Base-by-base conservation (phyloP, 2,113 vertebrate genomes). In the Suncus etruscus region DNA sequence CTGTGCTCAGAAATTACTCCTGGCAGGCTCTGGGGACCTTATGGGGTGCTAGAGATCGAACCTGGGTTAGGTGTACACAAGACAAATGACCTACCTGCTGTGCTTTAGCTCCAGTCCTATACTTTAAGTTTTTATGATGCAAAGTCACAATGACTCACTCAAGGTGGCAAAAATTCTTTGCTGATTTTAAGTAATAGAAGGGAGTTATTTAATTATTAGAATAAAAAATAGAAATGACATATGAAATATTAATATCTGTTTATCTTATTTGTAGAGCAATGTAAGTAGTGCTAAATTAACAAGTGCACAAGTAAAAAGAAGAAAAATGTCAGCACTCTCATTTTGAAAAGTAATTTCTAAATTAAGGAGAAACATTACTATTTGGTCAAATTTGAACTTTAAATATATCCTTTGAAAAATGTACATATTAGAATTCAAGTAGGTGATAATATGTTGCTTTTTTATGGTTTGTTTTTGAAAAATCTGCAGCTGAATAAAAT, bases 361-460 rank as follows among this genome's bases (percentile, higher is more conserved):
- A 58, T 69, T 79, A 86, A 48, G 9, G 61, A 79, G 69, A 90
- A 50, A 83, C 29, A 89, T 75, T 72, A 1, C 24, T 18, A 66
- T 72, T 70, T 73, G 51, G 20, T 87, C 72, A 87, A 92, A 87
- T 91, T 91, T 89, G 76, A 72, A 72, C 27, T 84, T 91, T 77
- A 96, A 94, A 89, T 72, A 84, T 54, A 93, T 58, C 51, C 58
- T 87, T 87, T 69, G 47, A 82, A 93, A 90, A 91, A 81, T 82
- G 51, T 10, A n/a, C 39, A 82, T 69, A 47, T 24, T 82, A 73
- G 61, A 85, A 90, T 77, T 93, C 72, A 88, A 89, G 74, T 24
- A 81, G 69, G 50, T 91, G 12, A 91, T 25, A 94, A 73, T 87
- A 89, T 80, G 25, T 16, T 81, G 70, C 7, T 88, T 88, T 83